phyloP scores from a whole-genome alignment of 2,113 vertebrate species.

The Caranx melampygus region DNA sequence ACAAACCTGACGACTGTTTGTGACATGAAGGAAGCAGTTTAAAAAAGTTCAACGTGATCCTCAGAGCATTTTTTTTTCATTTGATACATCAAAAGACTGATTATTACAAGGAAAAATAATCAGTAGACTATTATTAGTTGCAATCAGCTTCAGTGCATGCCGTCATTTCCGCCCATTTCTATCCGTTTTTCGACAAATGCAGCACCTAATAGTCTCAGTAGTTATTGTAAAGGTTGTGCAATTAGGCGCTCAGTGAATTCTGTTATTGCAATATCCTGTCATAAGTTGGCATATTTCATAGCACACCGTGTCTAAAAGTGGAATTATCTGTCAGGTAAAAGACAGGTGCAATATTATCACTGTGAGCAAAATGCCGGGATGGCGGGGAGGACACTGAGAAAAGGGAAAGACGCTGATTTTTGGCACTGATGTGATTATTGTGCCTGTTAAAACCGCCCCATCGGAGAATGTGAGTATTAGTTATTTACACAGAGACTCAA shows the following conservation, averaged over 20 bases:
- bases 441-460: conserved; percentile 9
- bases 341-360: conserved; percentile 7
- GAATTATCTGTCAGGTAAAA: conserved; percentile 10
- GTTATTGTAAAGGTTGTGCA: not conserved
- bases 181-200: not conserved
- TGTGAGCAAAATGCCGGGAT: not conserved
- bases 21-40: too few relatives aligned
- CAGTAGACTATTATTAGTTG: not conserved
- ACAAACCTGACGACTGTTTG: too few relatives aligned
- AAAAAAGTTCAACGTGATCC: too few relatives aligned
- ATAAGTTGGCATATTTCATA: conserved; percentile 12
- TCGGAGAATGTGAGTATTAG: conserved; percentile 23
- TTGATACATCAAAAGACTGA: not conserved
- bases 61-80: not conserved
- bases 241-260: not conserved
- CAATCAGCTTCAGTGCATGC: not conserved
- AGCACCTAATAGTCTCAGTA: not conserved
- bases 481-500: conserved; percentile 36
- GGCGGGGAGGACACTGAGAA: not conserved
- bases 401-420: conserved; percentile 9
- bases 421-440: conserved; percentile 4
- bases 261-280: conserved; percentile 4
- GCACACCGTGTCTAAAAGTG: not conserved
- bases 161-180: not conserved
- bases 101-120: not conserved